Conservation (phyloP, 2,113 vertebrate species). For the Ageneiosus marmoratus region DNA sequence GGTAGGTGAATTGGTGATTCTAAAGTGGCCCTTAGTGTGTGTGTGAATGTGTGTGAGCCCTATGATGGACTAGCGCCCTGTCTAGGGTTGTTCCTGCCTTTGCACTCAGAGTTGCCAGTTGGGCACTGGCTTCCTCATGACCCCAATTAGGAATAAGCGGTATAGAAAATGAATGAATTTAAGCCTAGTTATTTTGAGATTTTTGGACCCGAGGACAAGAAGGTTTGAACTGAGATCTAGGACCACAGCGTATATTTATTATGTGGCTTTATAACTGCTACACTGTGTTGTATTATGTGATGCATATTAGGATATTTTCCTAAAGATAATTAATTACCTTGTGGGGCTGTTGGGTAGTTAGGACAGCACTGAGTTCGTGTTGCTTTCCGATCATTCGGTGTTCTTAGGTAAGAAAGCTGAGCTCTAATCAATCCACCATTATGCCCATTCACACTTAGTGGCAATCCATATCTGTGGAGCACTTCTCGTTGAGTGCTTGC, state of each 20-base stretch:
- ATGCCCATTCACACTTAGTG: conserved; percentile 9
- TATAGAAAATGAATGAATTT: too few relatives aligned
- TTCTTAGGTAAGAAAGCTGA: conserved; percentile 21
- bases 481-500: not conserved
- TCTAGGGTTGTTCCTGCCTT: too few relatives aligned
- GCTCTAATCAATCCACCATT: conserved; percentile 34
- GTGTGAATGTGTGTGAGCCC: too few relatives aligned
- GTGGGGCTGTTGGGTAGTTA: not conserved
- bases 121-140: too few relatives aligned
- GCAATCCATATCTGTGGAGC: conserved; percentile 1
- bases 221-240: not conserved
- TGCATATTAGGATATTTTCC: not conserved
- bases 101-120: too few relatives aligned
- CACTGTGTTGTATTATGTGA: not conserved
- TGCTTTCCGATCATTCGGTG: conserved; percentile 1
- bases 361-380: conserved; percentile 9
- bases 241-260: not conserved
- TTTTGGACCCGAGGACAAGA: too few relatives aligned
- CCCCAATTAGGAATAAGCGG: too few relatives aligned
- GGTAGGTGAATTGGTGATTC: too few relatives aligned
- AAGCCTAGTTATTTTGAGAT: not conserved
- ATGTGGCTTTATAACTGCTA: not conserved
- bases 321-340: not conserved
- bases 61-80: too few relatives aligned
- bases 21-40: too few relatives aligned